Conservation (phyloP, 2,113 vertebrate species). For the Eonycteris spelaea region DNA sequence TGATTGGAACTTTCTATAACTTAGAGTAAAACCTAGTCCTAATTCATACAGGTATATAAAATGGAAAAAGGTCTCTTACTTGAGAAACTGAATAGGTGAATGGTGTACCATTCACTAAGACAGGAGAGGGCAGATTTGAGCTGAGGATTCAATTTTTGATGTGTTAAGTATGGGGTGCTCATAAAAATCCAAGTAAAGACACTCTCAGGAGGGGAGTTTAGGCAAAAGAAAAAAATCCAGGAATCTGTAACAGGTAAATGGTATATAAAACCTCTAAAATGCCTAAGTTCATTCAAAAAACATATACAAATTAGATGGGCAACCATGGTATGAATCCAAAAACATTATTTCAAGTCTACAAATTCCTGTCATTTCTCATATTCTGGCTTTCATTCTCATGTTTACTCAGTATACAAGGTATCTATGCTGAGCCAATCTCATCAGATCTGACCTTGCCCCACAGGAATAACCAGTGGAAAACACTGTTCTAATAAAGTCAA, state of each 20-base stretch:
- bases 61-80: not conserved
- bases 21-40: not conserved
- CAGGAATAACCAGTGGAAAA: conserved; percentile 63
- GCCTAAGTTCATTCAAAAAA: not conserved
- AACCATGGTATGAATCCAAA: not conserved
- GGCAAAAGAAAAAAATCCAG: not conserved
- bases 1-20: not conserved
- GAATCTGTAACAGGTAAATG: not conserved
- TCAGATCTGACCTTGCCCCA: conserved; percentile 48
- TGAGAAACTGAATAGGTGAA: not conserved
- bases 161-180: not conserved
- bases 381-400: not conserved
- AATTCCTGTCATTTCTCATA: not conserved
- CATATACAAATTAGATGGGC: not conserved
- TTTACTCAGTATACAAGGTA: not conserved
- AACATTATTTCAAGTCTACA: not conserved
- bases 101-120: not conserved
- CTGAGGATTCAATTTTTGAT: not conserved
- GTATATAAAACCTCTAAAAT: not conserved
- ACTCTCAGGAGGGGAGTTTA: not conserved
- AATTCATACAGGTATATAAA: not conserved
- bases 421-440: not conserved
- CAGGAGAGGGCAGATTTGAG: not conserved
- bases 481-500: conserved; percentile 56
- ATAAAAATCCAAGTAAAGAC: not conserved